Base-by-base conservation (phyloP, 2,113 vertebrate genomes). In the Strigops habroptila region DNA sequence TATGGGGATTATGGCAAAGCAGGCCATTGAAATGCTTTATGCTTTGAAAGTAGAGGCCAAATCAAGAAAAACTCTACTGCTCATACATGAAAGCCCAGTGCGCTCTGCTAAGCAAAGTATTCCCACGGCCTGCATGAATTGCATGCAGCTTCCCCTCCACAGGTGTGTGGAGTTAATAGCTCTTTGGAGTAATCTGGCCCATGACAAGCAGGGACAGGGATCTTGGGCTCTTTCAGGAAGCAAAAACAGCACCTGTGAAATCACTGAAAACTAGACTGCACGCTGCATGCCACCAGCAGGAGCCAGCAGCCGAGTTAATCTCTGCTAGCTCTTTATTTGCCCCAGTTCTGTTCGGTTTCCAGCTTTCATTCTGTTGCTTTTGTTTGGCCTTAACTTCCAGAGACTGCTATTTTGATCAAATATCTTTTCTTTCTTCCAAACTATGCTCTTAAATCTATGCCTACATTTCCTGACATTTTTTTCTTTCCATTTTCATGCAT, bases 221-320 rank as follows among this genome's bases (percentile, higher is more conserved):
- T 71, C 51, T 30, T 22, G 33, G 46, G 30, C 17, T 91, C 35
- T 64, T 75, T 43, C 1, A 1, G 48, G 70, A 79, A 95, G 70
- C 33, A 60, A 51, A 88, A 17, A 22, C 22, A 73, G n/a, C 39
- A 69, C 63, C 64, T 70, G 44, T 49, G 76, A 57, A 80, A 52
- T 73, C 44, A 49, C 0, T 41, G 59, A 62, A 55, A 88, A 51
- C 18, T 10, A 37, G 37, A 49, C 31, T 43, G 46, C 52, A 44
- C 6, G 4, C 44, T 21, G 37, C n/a, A 35, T 1, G 0, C 12
- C 52, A 55, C 5, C 57, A 37, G 33, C 18, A 6, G 6, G 12
- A 62, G 49, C 22, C 64, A 78, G 21, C 0, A 0, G 9, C 31
- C 52, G 48, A 68, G 43, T 48, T 51, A 37, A 75, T 60, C 37